Evolutionary conservation across 2,113 vertebrate genomes (phyloP), one percentile per base, ranked within the genome.

Genomic region (Physeter macrocephalus): DNA sequence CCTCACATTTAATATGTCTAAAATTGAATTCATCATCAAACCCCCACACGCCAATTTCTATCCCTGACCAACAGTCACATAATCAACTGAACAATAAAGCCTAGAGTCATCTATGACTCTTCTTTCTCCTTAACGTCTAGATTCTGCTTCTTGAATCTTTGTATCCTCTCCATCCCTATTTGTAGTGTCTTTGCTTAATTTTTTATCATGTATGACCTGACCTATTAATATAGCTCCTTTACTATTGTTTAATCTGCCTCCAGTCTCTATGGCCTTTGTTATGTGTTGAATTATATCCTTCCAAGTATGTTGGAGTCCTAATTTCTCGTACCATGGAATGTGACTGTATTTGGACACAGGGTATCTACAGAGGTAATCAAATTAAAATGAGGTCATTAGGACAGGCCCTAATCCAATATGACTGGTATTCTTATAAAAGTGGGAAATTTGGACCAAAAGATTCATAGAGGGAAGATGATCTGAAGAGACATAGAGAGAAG

Each of bases 91-190:
- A 34, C 81, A 61, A 54, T 81, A 86, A 90, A 90, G 49, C 59
- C 39, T 84, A 34, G 23, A 46, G 31, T 85, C 64, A 67, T 83
- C n/a, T 93, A 43, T 88, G 18, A 83, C 15, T 54, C 54, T 62
- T 94, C 20, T 15, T 75, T 95, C 85, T 93, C 17, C 14, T 82
- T 39, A 77, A 15, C 29, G 66, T 93, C 43, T 15, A 78, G 52
- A 92, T 95, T 95, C 41, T 85, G 23, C 57, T 93, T 90, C 25
- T 93, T 90, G 27, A 72, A 83, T 52, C 20, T 75, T 90, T 90
- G 27, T 86, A 36, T 86, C 8, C 5, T 75, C 14, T 83, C 15
- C 8, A 62, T 82, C n/a, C 20, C n/a, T 71, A 69, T 8, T n/a
- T 93, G 18, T 77, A 39, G 6, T 77, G 12, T 36, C 17, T 82